Conservation (phyloP, 2,888 invertebrate genomes). For the Octodonta nipae region DNA sequence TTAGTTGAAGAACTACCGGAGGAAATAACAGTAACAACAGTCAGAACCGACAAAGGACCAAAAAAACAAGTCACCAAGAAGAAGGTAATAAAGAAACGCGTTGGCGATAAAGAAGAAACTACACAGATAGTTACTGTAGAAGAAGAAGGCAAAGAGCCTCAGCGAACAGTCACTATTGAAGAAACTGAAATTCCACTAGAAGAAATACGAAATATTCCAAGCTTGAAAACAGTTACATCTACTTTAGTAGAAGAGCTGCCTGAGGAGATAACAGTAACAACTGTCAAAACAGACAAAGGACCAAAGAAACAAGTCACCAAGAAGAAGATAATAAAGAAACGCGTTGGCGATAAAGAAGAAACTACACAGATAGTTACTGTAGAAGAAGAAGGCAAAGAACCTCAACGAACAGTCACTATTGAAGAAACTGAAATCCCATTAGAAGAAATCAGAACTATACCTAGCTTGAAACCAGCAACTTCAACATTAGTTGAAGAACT, state of each 20-base stretch:
- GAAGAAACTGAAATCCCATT: constrained; percentile 23
- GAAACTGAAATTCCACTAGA: constrained; percentile 20
- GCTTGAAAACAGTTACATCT: constrained; percentile 22
- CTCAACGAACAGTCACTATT: constrained; percentile 19
- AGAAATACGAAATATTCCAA: constrained; percentile 29
- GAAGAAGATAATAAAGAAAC: constrained; percentile 31
- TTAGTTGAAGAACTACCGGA: constrained; percentile 16
- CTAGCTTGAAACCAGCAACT: constrained; percentile 10
- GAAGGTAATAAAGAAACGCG: constrained; percentile 31
- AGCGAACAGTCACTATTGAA: constrained; percentile 31
- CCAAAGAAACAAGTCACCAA: constrained; percentile 13
- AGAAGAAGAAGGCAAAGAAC: constrained; percentile 19
- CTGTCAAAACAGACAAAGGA: constrained; percentile 14
- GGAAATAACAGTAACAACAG: constrained; percentile 8
- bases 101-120: constrained; percentile 16
- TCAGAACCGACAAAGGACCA: constrained; percentile 16
- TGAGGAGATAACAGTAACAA: constrained; percentile 9
- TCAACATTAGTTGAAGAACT: constrained; percentile 16
- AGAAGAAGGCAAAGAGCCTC: constrained; percentile 21
- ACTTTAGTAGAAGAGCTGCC: constrained; percentile 17
- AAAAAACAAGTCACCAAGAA: constrained; percentile 18
- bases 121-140: constrained; percentile 23
- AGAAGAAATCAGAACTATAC: constrained; percentile 22
- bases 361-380: constrained; percentile 28
- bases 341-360: constrained; percentile 27